A percentile compares a stretch with the other conserved stretches of the same genome.
Conservation (phyloP, 1,140 invertebrate species). For the Bombus fervidus region DNA sequence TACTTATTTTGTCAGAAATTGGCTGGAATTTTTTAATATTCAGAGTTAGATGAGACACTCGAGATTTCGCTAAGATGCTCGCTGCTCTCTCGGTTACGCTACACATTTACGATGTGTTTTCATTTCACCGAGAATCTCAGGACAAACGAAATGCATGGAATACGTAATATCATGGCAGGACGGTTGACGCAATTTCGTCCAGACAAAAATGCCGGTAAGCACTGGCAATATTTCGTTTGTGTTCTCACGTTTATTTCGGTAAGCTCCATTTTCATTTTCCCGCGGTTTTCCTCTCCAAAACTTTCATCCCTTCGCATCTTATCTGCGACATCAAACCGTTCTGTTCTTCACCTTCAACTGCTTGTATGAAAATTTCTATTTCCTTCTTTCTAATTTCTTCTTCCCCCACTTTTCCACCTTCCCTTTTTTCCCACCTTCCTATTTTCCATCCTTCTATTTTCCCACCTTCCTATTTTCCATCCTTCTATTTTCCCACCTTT, state of each 20-base stretch:
- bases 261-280: no score
- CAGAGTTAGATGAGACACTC: not conserved
- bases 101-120: conserved; percentile 2
- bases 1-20: not conserved
- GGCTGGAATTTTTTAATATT: not conserved
- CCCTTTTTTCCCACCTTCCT: no score
- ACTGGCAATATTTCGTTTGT: not conserved
- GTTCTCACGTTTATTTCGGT: not conserved
- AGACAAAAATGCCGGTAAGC: not conserved
- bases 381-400: no score
- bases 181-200: not conserved
- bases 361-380: no score
- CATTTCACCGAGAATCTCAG: conserved; percentile 7
- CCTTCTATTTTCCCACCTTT: no score
- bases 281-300: no score
- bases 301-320: no score
- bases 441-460: no score
- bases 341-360: no score
- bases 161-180: conserved; percentile 10
- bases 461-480: no score
- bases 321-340: no score
- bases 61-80: not conserved
- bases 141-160: conserved; percentile 25
- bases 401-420: no score
- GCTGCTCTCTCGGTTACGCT: not conserved